A percentile compares a stretch with the other conserved stretches of the same genome.
These are phyloP conservation scores for Phalacrocorax brasilianus DNA, from an alignment of 2,113 vertebrate species.

Conservation along the genomic window DNA sequence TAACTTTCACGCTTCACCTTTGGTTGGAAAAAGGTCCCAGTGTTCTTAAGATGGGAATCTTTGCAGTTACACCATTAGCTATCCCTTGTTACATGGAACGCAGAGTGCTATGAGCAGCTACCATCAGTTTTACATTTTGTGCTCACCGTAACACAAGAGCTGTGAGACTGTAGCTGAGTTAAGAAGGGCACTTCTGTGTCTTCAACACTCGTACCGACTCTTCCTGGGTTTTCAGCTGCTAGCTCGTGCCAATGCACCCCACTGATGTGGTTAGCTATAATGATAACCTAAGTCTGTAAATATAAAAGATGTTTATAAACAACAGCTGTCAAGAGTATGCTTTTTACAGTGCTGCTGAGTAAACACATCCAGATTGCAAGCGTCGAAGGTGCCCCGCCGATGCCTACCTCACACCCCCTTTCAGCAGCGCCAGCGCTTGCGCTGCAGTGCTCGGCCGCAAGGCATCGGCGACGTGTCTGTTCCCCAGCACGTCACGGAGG, in stretches of 20 bases:
- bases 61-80: background rate
- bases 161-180: background rate
- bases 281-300: background rate
- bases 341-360: background rate
- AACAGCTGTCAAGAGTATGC: background rate
- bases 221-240: background rate
- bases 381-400: accelerated
- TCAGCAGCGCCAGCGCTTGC: background rate
- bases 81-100: background rate
- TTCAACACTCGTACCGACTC: background rate
- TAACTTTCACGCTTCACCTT: background rate
- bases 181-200: background rate
- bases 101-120: background rate
- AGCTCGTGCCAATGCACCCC: background rate
- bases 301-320: background rate
- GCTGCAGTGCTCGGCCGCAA: too few relatives aligned
- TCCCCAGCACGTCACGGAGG: background rate
- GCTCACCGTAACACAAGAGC: background rate
- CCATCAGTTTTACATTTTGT: background rate
- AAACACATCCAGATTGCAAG: background rate
- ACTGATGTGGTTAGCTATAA: background rate
- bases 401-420: too few relatives aligned
- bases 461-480: accelerated
- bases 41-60: background rate
- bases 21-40: background rate